phyloP scores from a whole-genome alignment of 2,888 invertebrate species.

The Noctua janthe region DNA sequence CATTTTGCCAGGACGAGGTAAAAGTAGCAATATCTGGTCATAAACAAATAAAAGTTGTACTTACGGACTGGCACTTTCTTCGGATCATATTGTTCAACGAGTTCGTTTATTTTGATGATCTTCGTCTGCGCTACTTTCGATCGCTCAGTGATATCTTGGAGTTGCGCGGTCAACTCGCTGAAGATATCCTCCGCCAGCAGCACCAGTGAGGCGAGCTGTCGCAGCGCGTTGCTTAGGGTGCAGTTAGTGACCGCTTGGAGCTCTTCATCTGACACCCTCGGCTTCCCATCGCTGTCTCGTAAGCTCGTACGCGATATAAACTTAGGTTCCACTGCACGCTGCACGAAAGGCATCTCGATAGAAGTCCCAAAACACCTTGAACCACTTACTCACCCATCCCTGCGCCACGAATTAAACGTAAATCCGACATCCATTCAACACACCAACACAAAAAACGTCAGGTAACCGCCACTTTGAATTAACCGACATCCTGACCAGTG shows the following conservation, averaged over 20 bases:
- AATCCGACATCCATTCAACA: constrained; percentile 89
- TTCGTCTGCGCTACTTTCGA: constrained; percentile 93
- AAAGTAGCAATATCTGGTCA: not conserved
- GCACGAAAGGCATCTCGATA: constrained; percentile 95
- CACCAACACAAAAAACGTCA: constrained; percentile 90
- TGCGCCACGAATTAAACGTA: constrained; percentile 86
- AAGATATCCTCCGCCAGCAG: constrained; percentile 96
- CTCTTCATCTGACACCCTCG: constrained; percentile 93
- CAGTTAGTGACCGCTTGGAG: constrained; percentile 96
- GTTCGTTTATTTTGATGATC: constrained; percentile 93
- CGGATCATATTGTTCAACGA: constrained; percentile 94
- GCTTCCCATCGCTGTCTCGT: constrained; percentile 90
- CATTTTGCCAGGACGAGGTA: not conserved
- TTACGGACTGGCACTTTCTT: constrained; percentile 98
- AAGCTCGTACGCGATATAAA: constrained; percentile 93
- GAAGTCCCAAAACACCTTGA: constrained; percentile 77
- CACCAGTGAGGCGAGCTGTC: constrained; percentile 96
- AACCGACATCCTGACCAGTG: constrained; percentile 89
- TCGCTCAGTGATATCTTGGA: constrained; percentile 93
- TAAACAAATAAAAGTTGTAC: constrained; percentile 84
- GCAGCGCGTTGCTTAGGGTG: constrained; percentile 95
- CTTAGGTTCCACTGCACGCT: constrained; percentile 95
- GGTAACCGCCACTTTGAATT: constrained; percentile 91
- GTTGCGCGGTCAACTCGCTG: constrained; percentile 94
- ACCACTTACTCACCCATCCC: constrained; percentile 87